Evolutionary conservation across 2,888 invertebrate genomes (phyloP), one percentile per base, ranked within the genome.

Genomic region (Vandiemenella viatica): DNA sequence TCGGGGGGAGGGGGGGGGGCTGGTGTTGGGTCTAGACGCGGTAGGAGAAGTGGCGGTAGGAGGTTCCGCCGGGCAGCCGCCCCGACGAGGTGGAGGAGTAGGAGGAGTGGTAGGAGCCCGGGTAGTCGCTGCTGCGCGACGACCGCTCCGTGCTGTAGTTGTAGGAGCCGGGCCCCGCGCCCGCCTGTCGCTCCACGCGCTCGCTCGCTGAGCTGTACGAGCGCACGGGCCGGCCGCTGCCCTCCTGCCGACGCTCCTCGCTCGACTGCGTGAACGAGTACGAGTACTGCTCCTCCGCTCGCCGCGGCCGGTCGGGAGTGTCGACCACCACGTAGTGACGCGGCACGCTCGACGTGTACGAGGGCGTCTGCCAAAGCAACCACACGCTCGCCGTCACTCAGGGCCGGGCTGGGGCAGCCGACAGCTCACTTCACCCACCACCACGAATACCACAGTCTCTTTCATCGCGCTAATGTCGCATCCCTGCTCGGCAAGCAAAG

Each of bases 251-350:
- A 8, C 21, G 42, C 38, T 16, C 38, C 19, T 42, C 42, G 42
- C 19, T 42, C n/a, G 19, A 8, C 32, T 32, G 32, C 32, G 75
- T 71, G 74, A 86, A 86, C 58, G 84, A 79, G 74, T 86, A 87
- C 60, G 84, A 84, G 75, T 87, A 88, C 73, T 85, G 83, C 72
- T 84, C 76, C 67, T 86, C 83, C 59, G 81, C 80, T 65, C 77
- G 75, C 51, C 77, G 73, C 60, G 75, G 74, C 63, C 73, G 69
- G 62, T 79, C 74, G 54, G 79, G 79, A 60, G 80, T 76, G 66
- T 86, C 84, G 68, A 80, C 79, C 67, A 85, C 83, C 71, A 85
- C 80, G 75, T 86, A 86, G 76, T 85, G 83, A 69, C 88, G 83
- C 62, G 88, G 85, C 72, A 81, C 87, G 88, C 88, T 59, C 32